These are phyloP conservation scores for Acanthaster planci DNA, from an alignment of 35 echinoderm and acorn worm species.

Conservation along the genomic window DNA sequence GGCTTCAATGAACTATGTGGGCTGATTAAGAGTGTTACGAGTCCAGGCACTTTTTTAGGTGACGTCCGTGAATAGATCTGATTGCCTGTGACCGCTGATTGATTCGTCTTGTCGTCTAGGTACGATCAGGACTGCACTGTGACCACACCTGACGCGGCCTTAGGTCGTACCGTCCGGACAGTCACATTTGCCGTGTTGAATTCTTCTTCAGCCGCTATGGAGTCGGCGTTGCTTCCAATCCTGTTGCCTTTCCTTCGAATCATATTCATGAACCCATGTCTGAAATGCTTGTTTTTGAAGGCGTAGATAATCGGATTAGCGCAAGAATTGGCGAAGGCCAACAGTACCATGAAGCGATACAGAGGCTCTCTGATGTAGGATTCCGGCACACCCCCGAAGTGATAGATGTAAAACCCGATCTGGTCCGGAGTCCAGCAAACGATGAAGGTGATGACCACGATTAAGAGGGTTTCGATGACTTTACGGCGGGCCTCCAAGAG, in stretches of 20 bases:
- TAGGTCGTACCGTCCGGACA: background rate
- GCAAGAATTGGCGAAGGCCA: conserved; percentile 74
- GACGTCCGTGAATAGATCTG: too few relatives aligned
- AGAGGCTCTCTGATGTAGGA: conserved; percentile 29
- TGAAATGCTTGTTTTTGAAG: conserved; percentile 55
- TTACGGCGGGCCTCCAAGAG: conserved; percentile 34
- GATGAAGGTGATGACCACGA: conserved; percentile 74
- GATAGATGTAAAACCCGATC: conserved; percentile 41
- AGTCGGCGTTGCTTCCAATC: conserved; percentile 4
- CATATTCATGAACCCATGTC: conserved; percentile 30
- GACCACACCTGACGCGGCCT: background rate
- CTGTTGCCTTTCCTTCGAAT: background rate
- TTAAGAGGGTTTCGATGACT: conserved; percentile 59
- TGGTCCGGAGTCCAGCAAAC: conserved; percentile 75
- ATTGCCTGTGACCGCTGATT: too few relatives aligned
- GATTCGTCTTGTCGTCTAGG: too few relatives aligned
- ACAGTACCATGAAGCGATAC: conserved; percentile 47
- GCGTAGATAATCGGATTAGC: conserved; percentile 77
- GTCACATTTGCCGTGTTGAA: background rate
- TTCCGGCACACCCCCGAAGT: conserved; percentile 22
- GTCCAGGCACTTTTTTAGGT: too few relatives aligned
- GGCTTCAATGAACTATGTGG: too few relatives aligned
- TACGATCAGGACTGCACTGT: too few relatives aligned
- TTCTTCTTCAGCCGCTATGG: background rate
- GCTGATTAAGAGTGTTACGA: too few relatives aligned